Conservation (phyloP, 2,797 vertebrate genomes). For the Neosilurus hyrtlii region DNA sequence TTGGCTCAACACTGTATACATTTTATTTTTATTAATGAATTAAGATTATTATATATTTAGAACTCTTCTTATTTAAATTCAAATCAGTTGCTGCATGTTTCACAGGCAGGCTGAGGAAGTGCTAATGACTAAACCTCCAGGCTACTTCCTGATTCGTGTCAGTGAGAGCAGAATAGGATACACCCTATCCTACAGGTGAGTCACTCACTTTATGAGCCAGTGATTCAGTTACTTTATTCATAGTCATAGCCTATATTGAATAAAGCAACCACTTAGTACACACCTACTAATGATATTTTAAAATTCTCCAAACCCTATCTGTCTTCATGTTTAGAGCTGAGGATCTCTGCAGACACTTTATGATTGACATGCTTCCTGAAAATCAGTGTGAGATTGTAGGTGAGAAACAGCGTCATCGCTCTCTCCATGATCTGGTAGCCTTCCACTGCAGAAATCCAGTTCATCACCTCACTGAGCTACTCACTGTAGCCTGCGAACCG, state of each 20-base stretch:
- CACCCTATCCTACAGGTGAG: constrained; percentile 81
- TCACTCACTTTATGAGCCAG: constrained; percentile 17
- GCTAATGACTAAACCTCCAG: constrained; percentile 68
- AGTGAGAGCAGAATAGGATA: constrained; percentile 83
- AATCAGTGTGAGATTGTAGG: constrained; percentile 71
- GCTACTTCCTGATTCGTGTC: constrained; percentile 82
- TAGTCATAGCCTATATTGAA: background rate
- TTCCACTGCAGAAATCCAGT: constrained; percentile 72
- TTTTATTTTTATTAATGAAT: background rate
- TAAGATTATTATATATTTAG: background rate
- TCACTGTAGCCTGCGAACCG: constrained; percentile 76
- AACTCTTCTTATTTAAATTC: background rate
- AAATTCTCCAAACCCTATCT: background rate
- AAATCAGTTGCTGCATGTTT: constrained; percentile 26
- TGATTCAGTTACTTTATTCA: background rate
- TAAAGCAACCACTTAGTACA: background rate
- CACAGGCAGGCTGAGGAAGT: constrained; percentile 75
- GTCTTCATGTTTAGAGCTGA: constrained; percentile 58
- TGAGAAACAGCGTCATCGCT: constrained; percentile 61
- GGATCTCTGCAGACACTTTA: constrained; percentile 78
- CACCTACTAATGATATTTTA: no score
- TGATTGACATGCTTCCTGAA: constrained; percentile 71
- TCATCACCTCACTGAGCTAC: constrained; percentile 67
- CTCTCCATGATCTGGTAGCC: constrained; percentile 76
- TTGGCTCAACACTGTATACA: background rate